Evolutionary conservation across 2,797 vertebrate species (phyloP), one percentile per base, ranked within the genome.

Genomic region (Eutrigla gurnardus): DNA sequence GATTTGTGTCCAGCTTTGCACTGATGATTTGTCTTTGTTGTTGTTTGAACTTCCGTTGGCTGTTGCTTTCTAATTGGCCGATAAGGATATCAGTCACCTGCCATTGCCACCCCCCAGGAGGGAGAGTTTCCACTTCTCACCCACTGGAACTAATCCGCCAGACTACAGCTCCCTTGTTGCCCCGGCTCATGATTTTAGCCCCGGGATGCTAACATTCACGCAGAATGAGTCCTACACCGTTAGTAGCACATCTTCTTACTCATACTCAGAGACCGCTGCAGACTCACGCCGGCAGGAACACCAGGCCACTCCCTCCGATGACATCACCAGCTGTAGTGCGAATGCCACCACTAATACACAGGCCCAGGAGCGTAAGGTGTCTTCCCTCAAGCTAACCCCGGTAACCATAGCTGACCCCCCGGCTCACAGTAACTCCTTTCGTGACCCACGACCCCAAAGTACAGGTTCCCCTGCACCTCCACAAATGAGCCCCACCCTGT

Each of bases 91-190:
- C 60, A 92, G 84, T 91, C 94, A 96, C 93, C 86, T 93, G 76
- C 97, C 96, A 46, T 77, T 95, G 72, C 95, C 95, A 45, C 96
- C 97, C 71, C 94, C 93, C 80, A 96, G 96, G 91, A 96, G 94
- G 94, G 95, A 96, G 85, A 97, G 96, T 88, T 96, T 96, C 91
- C 81, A 73, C 85, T 93, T 92, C 80, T 85, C 89, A 25, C 88
- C 92, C 80, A 58, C 93, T 76, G 92, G 85, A 86, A 91, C 85
- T 90, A 91, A 93, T 82, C 91, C 89, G 39, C 91, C 91, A 52
- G 83, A 92, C 57, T 94, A 85, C 80, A 88, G 85, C 86, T 91
- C 92, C 39, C 81, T 93, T 13, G 42, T 80, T 63, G 84, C 91
- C 77, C 91, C 93, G 89, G 89, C 91, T 62, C 90, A 92, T 77